Percentiles rank a stretch among this genome's conserved stretches.
Conservation (phyloP, 2,888 invertebrate genomes). For the Microplitis manilae region DNA sequence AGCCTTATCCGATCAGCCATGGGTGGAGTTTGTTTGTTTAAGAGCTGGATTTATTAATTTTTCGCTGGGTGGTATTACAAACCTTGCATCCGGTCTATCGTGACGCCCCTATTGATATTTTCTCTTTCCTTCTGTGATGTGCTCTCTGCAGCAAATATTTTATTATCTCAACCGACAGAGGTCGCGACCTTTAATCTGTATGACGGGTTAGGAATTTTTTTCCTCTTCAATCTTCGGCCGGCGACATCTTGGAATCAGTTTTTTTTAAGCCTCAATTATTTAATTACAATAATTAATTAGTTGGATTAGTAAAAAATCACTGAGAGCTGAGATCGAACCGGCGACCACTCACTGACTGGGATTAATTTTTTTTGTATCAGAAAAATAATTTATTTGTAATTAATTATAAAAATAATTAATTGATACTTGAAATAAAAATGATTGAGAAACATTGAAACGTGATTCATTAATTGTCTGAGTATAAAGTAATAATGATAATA, state of each 20-base stretch:
- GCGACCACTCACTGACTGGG: too few relatives aligned
- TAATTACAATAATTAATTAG: too few relatives aligned
- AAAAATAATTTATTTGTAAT: too few relatives aligned
- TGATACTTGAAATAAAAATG: too few relatives aligned
- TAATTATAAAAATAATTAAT: too few relatives aligned
- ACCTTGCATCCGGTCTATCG: conserved; percentile 49
- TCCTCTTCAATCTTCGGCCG: not conserved
- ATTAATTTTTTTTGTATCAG: too few relatives aligned
- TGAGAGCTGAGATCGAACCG: too few relatives aligned
- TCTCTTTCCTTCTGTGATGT: conserved; percentile 45
- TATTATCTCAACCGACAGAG: not conserved
- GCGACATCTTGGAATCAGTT: too few relatives aligned
- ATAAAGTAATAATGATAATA: conserved; percentile 15
- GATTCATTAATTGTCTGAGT: too few relatives aligned
- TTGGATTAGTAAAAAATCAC: too few relatives aligned
- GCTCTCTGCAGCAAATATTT: conserved; percentile 28
- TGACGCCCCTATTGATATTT: conserved; percentile 47
- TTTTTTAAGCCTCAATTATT: too few relatives aligned
- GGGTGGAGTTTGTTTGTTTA: conserved; percentile 71
- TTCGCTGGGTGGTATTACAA: conserved; percentile 67
- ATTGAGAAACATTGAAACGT: too few relatives aligned
- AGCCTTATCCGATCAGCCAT: conserved; percentile 69
- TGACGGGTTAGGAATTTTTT: conserved; percentile 21
- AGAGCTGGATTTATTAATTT: conserved; percentile 71
- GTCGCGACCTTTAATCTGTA: not conserved